phyloP scores from a whole-genome alignment of 1,140 invertebrate species.

The Pomacea maculata region DNA sequence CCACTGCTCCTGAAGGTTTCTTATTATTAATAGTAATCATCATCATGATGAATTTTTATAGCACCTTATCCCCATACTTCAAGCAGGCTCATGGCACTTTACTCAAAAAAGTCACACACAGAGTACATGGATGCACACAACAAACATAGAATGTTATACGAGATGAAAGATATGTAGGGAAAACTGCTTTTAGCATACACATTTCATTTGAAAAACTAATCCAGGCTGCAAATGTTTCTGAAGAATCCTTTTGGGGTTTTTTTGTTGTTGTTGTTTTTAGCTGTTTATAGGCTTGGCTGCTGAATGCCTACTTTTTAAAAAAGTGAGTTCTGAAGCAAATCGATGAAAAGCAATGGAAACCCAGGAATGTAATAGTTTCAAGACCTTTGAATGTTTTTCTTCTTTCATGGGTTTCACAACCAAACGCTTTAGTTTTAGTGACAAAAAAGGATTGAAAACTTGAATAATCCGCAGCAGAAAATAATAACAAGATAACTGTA shows the following conservation, averaged over 20 bases:
- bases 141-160: background rate
- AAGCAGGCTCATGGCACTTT: background rate
- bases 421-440: too few relatives aligned
- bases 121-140: background rate
- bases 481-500: too few relatives aligned
- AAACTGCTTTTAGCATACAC: too few relatives aligned
- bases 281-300: background rate
- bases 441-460: too few relatives aligned
- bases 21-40: background rate
- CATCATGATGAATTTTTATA: background rate
- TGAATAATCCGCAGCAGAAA: too few relatives aligned
- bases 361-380: too few relatives aligned
- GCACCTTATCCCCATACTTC: too few relatives aligned
- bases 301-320: background rate
- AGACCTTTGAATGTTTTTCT: too few relatives aligned
- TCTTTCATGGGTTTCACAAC: too few relatives aligned
- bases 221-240: too few relatives aligned
- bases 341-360: background rate
- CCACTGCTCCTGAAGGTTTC: slow-evolving; percentile 32
- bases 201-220: too few relatives aligned
- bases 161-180: background rate
- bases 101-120: background rate
- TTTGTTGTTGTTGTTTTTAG: background rate
- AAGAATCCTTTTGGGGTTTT: too few relatives aligned
- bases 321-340: background rate